phyloP scores from a whole-genome alignment of 2,888 invertebrate species.

The Elgonia sp. region DNA sequence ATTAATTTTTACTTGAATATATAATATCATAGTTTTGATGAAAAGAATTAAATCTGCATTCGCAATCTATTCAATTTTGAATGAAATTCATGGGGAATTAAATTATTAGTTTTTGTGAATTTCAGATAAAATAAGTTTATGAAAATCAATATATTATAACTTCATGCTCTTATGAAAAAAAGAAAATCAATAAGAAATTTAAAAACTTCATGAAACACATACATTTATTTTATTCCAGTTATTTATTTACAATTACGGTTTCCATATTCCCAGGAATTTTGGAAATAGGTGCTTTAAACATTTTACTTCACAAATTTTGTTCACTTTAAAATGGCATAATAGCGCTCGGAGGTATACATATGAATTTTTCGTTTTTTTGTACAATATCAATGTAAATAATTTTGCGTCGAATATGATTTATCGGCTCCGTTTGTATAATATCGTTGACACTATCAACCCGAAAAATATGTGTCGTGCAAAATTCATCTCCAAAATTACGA shows the following conservation, averaged over 20 bases:
- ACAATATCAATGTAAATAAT: constrained; percentile 24
- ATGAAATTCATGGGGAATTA: too few relatives aligned
- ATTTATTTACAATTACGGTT: background rate
- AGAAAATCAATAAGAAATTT: too few relatives aligned
- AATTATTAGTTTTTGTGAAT: too few relatives aligned
- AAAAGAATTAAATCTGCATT: too few relatives aligned
- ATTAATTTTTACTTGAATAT: too few relatives aligned
- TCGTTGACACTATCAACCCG: background rate
- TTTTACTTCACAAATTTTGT: background rate
- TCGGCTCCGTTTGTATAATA: background rate
- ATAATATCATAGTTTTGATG: too few relatives aligned
- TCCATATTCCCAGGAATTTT: background rate
- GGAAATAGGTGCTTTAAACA: background rate
- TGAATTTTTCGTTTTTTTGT: background rate
- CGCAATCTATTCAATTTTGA: too few relatives aligned
- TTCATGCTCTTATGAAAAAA: too few relatives aligned
- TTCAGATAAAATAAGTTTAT: too few relatives aligned
- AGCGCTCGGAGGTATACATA: constrained; percentile 29
- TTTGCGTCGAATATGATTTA: constrained; percentile 3
- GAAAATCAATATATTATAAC: too few relatives aligned
- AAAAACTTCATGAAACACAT: too few relatives aligned
- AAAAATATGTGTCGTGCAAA: constrained; percentile 25
- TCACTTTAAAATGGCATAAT: constrained; percentile 16
- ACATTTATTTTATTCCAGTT: too few relatives aligned
- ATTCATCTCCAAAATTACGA: background rate